Percentiles rank a stretch among this genome's conserved stretches.
Conservation (phyloP, 2,888 invertebrate species). For the Dynastes grantii region DNA sequence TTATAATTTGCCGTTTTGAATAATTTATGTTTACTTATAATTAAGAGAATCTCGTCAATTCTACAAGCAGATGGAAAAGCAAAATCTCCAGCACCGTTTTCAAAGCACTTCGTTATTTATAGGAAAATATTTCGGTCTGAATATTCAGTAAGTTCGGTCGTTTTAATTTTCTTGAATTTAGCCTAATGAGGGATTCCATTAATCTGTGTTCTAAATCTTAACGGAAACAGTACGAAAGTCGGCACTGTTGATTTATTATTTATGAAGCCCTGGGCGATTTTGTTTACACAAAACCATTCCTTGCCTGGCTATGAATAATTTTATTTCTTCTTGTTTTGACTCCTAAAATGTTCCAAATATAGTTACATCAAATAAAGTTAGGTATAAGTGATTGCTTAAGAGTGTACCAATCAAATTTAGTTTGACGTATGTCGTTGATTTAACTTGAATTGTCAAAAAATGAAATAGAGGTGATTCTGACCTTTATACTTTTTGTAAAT, state of each 20-base stretch:
- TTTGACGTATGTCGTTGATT: too few relatives aligned
- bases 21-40: slow-evolving; percentile 21
- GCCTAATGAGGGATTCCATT: slow-evolving; percentile 27
- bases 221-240: not conserved
- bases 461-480: too few relatives aligned
- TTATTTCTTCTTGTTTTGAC: not conserved
- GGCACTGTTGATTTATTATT: slow-evolving; percentile 19
- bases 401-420: too few relatives aligned
- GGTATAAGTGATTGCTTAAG: too few relatives aligned
- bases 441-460: too few relatives aligned
- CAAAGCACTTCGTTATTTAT: slow-evolving; percentile 4
- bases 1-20: slow-evolving; percentile 29
- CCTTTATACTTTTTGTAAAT: too few relatives aligned
- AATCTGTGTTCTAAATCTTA: slow-evolving; percentile 25
- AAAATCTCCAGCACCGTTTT: not conserved
- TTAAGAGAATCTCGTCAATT: not conserved
- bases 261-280: not conserved
- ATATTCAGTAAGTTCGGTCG: slow-evolving; percentile 25
- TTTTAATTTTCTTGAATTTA: slow-evolving; percentile 40
- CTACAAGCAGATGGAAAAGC: not conserved
- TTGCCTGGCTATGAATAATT: not conserved
- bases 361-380: too few relatives aligned
- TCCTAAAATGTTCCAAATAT: too few relatives aligned
- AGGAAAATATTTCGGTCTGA: slow-evolving; percentile 24
- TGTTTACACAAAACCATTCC: not conserved